A percentile compares a stretch with the other conserved stretches of the same genome.
phyloP scores from a whole-genome alignment of 2,113 vertebrate species.

The Leptobrachium leishanense region DNA sequence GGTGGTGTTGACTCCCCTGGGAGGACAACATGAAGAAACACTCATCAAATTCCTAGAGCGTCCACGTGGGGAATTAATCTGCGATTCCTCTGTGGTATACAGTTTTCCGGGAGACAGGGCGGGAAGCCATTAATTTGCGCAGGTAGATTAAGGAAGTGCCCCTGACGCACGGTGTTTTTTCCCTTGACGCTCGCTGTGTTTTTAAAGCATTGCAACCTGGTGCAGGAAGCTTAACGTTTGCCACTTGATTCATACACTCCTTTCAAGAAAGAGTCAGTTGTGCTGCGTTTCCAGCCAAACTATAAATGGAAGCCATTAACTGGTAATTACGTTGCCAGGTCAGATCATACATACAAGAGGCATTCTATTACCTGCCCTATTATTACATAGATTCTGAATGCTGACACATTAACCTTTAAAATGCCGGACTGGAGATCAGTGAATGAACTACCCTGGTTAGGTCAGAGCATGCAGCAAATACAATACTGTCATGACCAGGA shows the following conservation, averaged over 20 bases:
- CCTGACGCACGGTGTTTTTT: not conserved
- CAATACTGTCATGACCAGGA: too few relatives aligned
- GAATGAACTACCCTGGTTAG: too few relatives aligned
- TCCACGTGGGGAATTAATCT: not conserved
- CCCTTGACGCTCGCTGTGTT: not conserved
- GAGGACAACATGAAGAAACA: not conserved
- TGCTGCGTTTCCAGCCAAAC: not conserved
- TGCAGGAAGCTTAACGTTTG: not conserved
- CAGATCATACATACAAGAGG: slow-evolving; percentile 13
- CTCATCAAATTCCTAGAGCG: not conserved
- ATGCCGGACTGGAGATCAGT: too few relatives aligned
- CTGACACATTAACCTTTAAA: too few relatives aligned
- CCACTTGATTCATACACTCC: not conserved
- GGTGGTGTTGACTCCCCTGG: not conserved
- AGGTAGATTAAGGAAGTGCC: not conserved
- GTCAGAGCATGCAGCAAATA: too few relatives aligned
- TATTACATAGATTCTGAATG: not conserved
- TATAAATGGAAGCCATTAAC: slow-evolving; percentile 37
- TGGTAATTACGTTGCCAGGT: slow-evolving; percentile 24
- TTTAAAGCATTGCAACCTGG: not conserved
- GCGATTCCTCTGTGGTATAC: not conserved
- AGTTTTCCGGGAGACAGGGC: not conserved
- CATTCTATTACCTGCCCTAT: not conserved
- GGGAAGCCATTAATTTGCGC: not conserved
- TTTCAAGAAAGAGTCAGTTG: slow-evolving; percentile 15